Conservation (phyloP, 2,888 invertebrate species). For the Ormia ochracea region DNA sequence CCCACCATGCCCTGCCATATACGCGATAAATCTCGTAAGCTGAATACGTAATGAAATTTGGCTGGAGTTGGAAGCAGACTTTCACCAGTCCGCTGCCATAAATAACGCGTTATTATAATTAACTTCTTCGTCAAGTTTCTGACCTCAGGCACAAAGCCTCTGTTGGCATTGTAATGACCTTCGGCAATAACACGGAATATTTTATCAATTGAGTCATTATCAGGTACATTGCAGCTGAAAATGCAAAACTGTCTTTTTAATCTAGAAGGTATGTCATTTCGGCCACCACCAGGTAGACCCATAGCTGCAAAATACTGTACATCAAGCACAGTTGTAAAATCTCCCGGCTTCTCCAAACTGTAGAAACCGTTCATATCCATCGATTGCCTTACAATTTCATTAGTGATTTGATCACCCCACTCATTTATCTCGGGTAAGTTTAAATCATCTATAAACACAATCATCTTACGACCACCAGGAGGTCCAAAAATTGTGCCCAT, state of each 20-base stretch:
- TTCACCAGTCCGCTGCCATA: slow-evolving; percentile 91
- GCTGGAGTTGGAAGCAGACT: slow-evolving; percentile 95
- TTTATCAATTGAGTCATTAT: slow-evolving; percentile 93
- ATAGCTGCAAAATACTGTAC: slow-evolving; percentile 95
- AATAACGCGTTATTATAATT: slow-evolving; percentile 89
- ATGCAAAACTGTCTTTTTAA: slow-evolving; percentile 95
- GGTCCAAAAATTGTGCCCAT: slow-evolving; percentile 97
- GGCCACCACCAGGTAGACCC: slow-evolving; percentile 89
- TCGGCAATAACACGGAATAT: slow-evolving; percentile 95
- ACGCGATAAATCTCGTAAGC: slow-evolving; percentile 92
- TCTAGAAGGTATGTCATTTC: slow-evolving; percentile 96
- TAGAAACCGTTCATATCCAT: slow-evolving; percentile 99
- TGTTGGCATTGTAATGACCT: slow-evolving; percentile 93
- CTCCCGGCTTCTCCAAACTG: slow-evolving; percentile 97
- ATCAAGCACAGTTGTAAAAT: slow-evolving; percentile 93
- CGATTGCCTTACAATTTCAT: slow-evolving; percentile 96
- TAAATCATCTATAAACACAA: slow-evolving; percentile 96
- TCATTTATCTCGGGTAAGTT: slow-evolving; percentile 96
- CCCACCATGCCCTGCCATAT: slow-evolving; percentile 99
- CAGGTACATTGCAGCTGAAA: slow-evolving; percentile 95
- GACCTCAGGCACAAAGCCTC: slow-evolving; percentile 91
- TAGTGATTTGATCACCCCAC: slow-evolving; percentile 97
- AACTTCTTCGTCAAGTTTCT: slow-evolving; percentile 88
- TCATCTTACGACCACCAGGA: slow-evolving; percentile 93
- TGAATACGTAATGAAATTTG: slow-evolving; percentile 98